These are phyloP conservation scores for Todiramphus saurophagus DNA, from an alignment of 2,113 vertebrate genomes.

Conservation along the genomic window DNA sequence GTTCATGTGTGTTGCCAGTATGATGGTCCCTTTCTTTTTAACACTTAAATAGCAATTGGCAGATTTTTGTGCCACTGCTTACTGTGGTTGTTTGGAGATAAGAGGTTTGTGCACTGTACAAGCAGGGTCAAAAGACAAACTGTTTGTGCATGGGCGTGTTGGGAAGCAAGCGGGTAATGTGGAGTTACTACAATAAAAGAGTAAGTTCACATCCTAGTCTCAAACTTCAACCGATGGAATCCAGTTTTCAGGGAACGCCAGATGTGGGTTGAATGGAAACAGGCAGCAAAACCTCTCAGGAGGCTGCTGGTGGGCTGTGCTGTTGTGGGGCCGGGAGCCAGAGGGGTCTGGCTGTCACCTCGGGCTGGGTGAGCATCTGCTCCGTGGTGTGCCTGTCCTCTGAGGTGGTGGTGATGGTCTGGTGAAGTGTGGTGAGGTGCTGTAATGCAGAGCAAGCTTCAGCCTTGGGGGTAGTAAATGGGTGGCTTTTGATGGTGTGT, in stretches of 20 bases:
- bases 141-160: fast-evolving
- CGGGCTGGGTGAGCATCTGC: neutral
- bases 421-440: fast-evolving
- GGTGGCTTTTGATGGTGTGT: neutral
- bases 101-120: neutral
- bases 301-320: neutral
- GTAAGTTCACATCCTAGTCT: neutral
- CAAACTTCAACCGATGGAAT: neutral
- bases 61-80: neutral
- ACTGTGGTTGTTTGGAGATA: neutral
- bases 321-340: neutral
- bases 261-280: neutral
- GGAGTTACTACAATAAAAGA: neutral
- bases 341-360: too few relatives aligned
- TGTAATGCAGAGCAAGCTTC: neutral
- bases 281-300: neutral
- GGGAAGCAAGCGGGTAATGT: neutral
- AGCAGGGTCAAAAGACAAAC: neutral
- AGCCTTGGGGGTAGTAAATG: neutral
- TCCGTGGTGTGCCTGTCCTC: neutral
- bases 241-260: neutral
- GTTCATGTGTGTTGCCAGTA: neutral
- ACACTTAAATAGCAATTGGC: neutral
- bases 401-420: fast-evolving
- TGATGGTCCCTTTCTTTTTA: neutral